Evolutionary conservation across 2,888 invertebrate genomes (phyloP), one percentile per base, ranked within the genome.

Genomic region (Cheilosia pagana): DNA sequence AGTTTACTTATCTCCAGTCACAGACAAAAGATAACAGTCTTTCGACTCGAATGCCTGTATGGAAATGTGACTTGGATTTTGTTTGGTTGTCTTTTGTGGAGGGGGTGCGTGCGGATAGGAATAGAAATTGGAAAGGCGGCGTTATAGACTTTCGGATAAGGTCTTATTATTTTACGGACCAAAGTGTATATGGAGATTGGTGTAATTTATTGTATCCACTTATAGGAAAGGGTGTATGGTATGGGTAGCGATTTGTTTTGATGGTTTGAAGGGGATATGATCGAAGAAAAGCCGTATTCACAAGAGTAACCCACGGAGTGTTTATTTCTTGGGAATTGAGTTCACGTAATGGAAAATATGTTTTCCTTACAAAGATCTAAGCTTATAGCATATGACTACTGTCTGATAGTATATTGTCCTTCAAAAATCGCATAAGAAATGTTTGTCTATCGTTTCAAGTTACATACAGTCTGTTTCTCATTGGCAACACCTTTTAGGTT

Each of bases 41-140:
- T 71, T 62, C 71, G 77, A 81, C 76, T 71, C 35, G 65, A 82
- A 77, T 23, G 81, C n/a, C 65, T 41, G 65, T 60, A 71, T 71
- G 77, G 77, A 77, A 82, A 82, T 82, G 70, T 76, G 70, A 59
- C 57, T 70, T 75, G 53, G 35, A 48, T 59, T 65, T 52, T 71
- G 10, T 23, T 57, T 43, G 31, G 12, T 48, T 63, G 12, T 35
- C 3, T 10, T 35, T 35, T 35, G 12, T 3, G 35, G 12, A n/a
- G 10, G 35, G 35, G 12, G 12, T 0, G 3, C 12, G 12, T 57
- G 12, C n/a, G 16, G 28, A 55, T 35, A 4, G 8, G 35, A 19
- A 45, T 12, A 14, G 39, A 65, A 77, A 82, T 82, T 53, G 70
- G 65, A 31, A 48, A 60, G 81, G 77, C 53, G 50, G 50, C n/a